phyloP scores from a whole-genome alignment of 2,888 invertebrate species.

The Sinhomidia bicolor region DNA sequence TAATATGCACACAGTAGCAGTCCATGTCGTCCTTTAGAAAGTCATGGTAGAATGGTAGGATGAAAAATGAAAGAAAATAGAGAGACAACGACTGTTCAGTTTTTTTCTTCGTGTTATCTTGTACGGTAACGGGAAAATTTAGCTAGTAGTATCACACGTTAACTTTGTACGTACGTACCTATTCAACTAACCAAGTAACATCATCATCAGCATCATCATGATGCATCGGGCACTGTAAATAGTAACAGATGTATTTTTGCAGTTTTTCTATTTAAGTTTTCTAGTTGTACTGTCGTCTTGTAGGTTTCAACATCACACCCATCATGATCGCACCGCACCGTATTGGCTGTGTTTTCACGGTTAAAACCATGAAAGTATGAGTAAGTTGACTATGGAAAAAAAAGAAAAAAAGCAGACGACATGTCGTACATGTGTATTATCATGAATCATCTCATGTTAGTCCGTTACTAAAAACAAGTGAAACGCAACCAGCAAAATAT shows the following conservation, averaged over 20 bases:
- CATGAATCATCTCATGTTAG: conserved; percentile 41
- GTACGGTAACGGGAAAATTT: background rate
- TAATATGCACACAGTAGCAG: background rate
- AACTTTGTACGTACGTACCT: background rate
- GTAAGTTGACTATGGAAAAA: background rate
- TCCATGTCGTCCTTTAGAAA: background rate
- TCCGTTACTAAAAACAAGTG: conserved; percentile 39
- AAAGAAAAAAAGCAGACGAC: background rate
- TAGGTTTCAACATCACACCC: conserved; percentile 4
- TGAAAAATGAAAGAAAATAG: conserved; percentile 5
- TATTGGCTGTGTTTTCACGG: conserved; percentile 16
- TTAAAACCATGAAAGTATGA: conserved; percentile 36
- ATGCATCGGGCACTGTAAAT: conserved; percentile 4
- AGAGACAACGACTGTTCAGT: conserved; percentile 1
- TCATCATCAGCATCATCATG: too few relatives aligned
- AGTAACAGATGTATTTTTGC: conserved; percentile 32
- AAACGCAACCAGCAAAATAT: conserved; percentile 44
- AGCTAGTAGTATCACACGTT: background rate
- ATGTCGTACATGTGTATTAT: conserved; percentile 28
- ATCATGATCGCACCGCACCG: background rate
- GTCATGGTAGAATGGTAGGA: conserved; percentile 3
- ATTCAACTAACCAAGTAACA: background rate
- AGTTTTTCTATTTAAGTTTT: conserved; percentile 10
- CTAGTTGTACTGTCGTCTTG: conserved; percentile 22
- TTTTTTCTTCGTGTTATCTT: background rate